Percentiles rank a stretch among this genome's conserved stretches.
Evolutionary conservation across 2,888 invertebrate genomes (phyloP).

Genomic region (Melinaea menophilus): DNA sequence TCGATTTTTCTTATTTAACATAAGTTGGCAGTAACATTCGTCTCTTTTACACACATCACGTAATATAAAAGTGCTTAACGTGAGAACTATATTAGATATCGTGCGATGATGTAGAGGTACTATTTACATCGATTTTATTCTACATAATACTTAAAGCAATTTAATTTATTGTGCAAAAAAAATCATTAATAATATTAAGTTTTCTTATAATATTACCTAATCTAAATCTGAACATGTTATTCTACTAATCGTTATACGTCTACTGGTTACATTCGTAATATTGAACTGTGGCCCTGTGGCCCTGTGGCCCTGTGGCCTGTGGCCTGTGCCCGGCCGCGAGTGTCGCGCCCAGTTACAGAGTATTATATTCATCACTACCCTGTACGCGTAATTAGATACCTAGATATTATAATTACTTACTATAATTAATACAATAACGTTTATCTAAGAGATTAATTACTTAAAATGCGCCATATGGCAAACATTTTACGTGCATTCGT

Average conservation of each 20-base stretch:
- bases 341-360: constrained; percentile 67
- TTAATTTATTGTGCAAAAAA: constrained; percentile 28
- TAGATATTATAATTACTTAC: constrained; percentile 63
- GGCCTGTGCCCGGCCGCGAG: constrained; percentile 38
- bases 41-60: constrained; percentile 23
- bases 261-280: constrained; percentile 15
- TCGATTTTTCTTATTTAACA: constrained; percentile 17
- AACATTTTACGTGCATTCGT: constrained; percentile 52
- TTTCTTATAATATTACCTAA: constrained; percentile 27
- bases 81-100: constrained; percentile 25
- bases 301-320: constrained; percentile 22
- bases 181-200: constrained; percentile 24
- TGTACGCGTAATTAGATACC: constrained; percentile 73
- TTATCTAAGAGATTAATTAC: constrained; percentile 63
- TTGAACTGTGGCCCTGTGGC: constrained; percentile 17
- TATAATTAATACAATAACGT: constrained; percentile 63
- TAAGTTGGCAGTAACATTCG: constrained; percentile 26
- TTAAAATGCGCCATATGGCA: constrained; percentile 49
- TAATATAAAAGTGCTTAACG: constrained; percentile 26
- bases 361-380: constrained; percentile 74
- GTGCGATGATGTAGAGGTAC: constrained; percentile 27
- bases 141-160: constrained; percentile 28
- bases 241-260: constrained; percentile 28
- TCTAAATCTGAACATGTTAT: constrained; percentile 25
- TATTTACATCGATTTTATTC: constrained; percentile 28